Percentiles rank a stretch among this genome's conserved stretches.
Conservation (phyloP, 2,797 vertebrate species). For the Naso thynnoides region DNA sequence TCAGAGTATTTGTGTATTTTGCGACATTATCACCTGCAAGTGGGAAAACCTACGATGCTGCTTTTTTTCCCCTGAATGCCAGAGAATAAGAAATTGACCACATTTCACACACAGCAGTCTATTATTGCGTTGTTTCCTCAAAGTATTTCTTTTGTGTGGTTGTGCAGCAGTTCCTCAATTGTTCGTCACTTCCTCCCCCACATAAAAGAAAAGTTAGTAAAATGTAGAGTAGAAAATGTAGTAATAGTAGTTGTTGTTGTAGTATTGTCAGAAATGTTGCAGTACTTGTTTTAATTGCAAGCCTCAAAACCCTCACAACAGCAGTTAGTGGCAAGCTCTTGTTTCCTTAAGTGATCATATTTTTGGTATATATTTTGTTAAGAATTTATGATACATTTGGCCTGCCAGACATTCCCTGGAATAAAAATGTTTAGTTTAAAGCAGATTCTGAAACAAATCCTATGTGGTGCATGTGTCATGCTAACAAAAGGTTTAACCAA, state of each 20-base stretch:
- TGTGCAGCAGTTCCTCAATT: constrained; percentile 45
- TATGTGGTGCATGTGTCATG: background rate
- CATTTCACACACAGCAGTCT: background rate
- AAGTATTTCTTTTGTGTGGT: background rate
- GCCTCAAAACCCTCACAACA: background rate
- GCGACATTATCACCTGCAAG: background rate
- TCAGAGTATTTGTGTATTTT: background rate
- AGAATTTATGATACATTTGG: background rate
- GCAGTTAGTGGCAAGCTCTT: background rate
- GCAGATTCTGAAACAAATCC: background rate
- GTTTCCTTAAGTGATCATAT: background rate
- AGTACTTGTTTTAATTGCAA: background rate
- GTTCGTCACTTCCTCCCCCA: constrained; percentile 38
- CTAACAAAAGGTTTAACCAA: background rate
- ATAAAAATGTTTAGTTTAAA: background rate
- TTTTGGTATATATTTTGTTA: background rate
- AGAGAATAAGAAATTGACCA: no score
- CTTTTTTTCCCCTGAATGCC: no score
- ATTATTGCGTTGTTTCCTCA: background rate
- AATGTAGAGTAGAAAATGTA: background rate
- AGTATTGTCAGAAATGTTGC: background rate
- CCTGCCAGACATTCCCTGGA: background rate
- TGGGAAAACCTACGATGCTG: background rate
- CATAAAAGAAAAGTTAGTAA: background rate
- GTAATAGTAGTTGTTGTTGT: background rate